Evolutionary conservation across 2,113 vertebrate species (phyloP).

Genomic region (Lutjanus erythropterus): DNA sequence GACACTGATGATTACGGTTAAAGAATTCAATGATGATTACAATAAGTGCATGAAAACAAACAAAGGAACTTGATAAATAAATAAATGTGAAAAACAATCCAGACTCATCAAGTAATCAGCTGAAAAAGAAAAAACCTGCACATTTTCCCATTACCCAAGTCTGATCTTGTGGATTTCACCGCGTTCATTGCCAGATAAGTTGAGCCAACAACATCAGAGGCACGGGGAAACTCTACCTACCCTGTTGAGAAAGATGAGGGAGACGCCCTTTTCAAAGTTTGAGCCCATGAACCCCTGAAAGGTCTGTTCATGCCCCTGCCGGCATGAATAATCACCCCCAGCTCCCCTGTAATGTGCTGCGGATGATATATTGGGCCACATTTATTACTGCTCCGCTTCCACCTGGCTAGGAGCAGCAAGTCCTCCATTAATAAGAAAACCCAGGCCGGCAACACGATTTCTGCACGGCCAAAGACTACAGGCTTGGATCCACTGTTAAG

Average conservation of each 20-base stretch:
- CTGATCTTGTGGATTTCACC: not conserved
- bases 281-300: constrained; percentile 81
- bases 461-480: constrained; percentile 61
- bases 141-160: constrained; percentile 21
- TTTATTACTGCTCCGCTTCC: constrained; percentile 84
- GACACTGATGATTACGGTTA: constrained; percentile 73
- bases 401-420: constrained; percentile 82
- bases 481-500: constrained; percentile 60
- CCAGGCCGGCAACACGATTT: constrained; percentile 58
- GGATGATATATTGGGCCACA: constrained; percentile 84
- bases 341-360: constrained; percentile 80
- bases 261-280: constrained; percentile 83
- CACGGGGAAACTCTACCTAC: constrained; percentile 48
- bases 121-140: constrained; percentile 1
- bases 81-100: constrained; percentile 42
- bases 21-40: constrained; percentile 66
- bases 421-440: constrained; percentile 79
- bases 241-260: constrained; percentile 73
- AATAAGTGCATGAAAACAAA: constrained; percentile 60
- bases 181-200: constrained; percentile 22
- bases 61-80: constrained; percentile 58
- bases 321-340: constrained; percentile 84
- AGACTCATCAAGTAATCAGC: constrained; percentile 59
- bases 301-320: constrained; percentile 82
- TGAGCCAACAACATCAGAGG: constrained; percentile 33